Conservation (phyloP, 1,140 invertebrate genomes). For the Pemphigus obesinymphae region DNA sequence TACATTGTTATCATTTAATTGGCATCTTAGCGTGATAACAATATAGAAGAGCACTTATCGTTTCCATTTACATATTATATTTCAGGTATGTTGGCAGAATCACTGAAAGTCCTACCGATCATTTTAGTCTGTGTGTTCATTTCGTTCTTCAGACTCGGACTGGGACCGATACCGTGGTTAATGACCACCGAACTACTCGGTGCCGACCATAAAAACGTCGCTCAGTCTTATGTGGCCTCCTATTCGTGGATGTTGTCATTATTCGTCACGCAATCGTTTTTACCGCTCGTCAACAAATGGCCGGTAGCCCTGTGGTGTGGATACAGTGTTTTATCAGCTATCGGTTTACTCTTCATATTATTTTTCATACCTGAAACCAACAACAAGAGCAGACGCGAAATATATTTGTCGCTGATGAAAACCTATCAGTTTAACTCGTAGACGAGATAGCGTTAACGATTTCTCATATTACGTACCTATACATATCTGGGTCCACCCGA, state of each 20-base stretch:
- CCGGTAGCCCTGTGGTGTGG: slow-evolving; percentile 55
- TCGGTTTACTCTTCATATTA: slow-evolving; percentile 67
- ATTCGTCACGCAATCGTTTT: slow-evolving; percentile 55
- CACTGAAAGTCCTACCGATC: neutral
- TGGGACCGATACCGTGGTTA: slow-evolving; percentile 69
- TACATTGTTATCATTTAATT: no score
- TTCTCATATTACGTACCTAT: no score
- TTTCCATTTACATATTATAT: no score
- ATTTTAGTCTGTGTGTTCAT: slow-evolving; percentile 54
- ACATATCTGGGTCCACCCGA: no score
- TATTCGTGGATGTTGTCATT: slow-evolving; percentile 56
- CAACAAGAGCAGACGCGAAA: slow-evolving; percentile 76
- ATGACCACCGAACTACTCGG: slow-evolving; percentile 66
- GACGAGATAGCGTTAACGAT: no score
- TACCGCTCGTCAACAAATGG: slow-evolving; percentile 48
- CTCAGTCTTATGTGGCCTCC: slow-evolving; percentile 53
- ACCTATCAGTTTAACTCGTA: neutral
- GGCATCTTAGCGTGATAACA: no score
- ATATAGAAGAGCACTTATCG: no score
- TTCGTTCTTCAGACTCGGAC: slow-evolving; percentile 59
- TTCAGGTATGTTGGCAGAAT: neutral
- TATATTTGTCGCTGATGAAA: slow-evolving; percentile 60
- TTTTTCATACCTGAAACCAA: slow-evolving; percentile 86
- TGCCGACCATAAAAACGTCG: slow-evolving; percentile 58
- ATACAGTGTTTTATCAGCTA: slow-evolving; percentile 67